A percentile compares a stretch with the other conserved stretches of the same genome.
Evolutionary conservation across 2,888 invertebrate genomes (phyloP).

Genomic region (Amphimallon solstitiale): DNA sequence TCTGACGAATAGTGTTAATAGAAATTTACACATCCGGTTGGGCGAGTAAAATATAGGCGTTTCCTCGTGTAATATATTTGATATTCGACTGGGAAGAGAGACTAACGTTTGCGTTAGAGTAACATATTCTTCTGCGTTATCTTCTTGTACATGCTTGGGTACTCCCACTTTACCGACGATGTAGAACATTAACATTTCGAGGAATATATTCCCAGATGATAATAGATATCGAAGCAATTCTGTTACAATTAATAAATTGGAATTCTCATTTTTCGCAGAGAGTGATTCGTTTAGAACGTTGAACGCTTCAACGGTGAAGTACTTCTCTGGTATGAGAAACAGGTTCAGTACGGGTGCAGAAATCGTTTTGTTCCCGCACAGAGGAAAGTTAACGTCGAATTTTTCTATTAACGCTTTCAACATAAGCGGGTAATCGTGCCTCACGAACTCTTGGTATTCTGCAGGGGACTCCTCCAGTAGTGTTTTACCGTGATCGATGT

Average conservation of each 20-base stretch:
- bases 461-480: not conserved
- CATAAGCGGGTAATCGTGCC: slow-evolving; percentile 63
- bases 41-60: slow-evolving; percentile 70
- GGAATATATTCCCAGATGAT: slow-evolving; percentile 69
- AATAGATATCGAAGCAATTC: slow-evolving; percentile 65
- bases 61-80: slow-evolving; percentile 71
- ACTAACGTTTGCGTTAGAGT: slow-evolving; percentile 71
- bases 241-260: slow-evolving; percentile 55
- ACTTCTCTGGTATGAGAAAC: slow-evolving; percentile 68
- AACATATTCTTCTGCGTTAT: slow-evolving; percentile 61
- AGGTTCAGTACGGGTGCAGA: slow-evolving; percentile 62
- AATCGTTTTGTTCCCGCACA: slow-evolving; percentile 55
- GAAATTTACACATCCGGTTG: slow-evolving; percentile 67
- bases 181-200: slow-evolving; percentile 62
- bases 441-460: not conserved
- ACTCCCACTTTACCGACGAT: slow-evolving; percentile 34
- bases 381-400: slow-evolving; percentile 71
- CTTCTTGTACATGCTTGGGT: slow-evolving; percentile 40
- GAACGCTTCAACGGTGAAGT: slow-evolving; percentile 65
- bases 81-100: slow-evolving; percentile 76
- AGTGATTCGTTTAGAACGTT: slow-evolving; percentile 60
- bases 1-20: slow-evolving; percentile 71
- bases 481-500: not conserved
- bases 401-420: slow-evolving; percentile 64
- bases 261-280: not conserved